Evolutionary conservation across 1,140 invertebrate genomes (phyloP).

Genomic region (Sipha flava): DNA sequence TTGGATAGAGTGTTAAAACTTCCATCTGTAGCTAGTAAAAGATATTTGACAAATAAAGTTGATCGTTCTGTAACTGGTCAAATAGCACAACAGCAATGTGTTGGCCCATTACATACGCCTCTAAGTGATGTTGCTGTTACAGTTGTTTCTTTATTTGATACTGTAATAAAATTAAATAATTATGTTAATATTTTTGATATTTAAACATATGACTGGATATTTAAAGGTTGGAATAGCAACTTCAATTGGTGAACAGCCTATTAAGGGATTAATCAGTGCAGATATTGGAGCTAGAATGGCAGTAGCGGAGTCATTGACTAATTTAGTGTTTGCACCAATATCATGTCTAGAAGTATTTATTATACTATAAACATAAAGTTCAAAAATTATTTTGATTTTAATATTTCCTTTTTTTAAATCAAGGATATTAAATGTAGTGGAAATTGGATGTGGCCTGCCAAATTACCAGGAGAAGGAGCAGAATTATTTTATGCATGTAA

Average conservation of each 20-base stretch:
- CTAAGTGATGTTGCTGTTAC: slow-evolving; percentile 90
- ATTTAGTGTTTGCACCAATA: slow-evolving; percentile 88
- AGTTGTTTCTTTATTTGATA: slow-evolving; percentile 65
- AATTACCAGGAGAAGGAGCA: slow-evolving; percentile 83
- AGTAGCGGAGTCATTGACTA: slow-evolving; percentile 88
- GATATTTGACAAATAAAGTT: slow-evolving; percentile 90
- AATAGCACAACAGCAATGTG: slow-evolving; percentile 94
- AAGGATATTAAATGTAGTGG: slow-evolving; percentile 91
- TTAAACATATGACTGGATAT: background rate
- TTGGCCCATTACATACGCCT: slow-evolving; percentile 90
- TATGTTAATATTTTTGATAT: background rate
- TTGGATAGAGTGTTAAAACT: slow-evolving; percentile 75
- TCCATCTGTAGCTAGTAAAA: slow-evolving; percentile 86
- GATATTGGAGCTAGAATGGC: slow-evolving; percentile 83
- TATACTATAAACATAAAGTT: background rate
- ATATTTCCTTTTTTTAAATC: background rate
- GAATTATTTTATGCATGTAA: slow-evolving; percentile 75
- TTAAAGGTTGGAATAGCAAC: slow-evolving; percentile 75
- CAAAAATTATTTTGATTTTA: background rate
- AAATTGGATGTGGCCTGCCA: slow-evolving; percentile 99
- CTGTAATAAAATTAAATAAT: slow-evolving; percentile 43
- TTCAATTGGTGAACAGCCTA: slow-evolving; percentile 92
- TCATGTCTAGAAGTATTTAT: slow-evolving; percentile 57
- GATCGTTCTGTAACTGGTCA: slow-evolving; percentile 94
- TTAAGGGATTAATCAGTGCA: slow-evolving; percentile 79